Base-by-base conservation (phyloP, 2,113 vertebrate genomes). In the Dascyllus trimaculatus region DNA sequence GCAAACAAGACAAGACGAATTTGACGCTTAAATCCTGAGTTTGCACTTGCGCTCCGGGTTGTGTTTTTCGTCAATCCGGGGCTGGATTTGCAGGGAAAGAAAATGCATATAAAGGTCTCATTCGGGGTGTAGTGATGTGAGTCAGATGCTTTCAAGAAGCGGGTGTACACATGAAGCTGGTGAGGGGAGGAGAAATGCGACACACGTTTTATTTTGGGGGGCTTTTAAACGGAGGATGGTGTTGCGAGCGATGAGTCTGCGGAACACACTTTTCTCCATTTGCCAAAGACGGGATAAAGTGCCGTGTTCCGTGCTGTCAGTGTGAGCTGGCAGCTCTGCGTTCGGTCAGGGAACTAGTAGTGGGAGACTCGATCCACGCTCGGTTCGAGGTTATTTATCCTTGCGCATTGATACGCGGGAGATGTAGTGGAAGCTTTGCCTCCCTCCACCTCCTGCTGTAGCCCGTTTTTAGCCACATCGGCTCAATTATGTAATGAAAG, bases 231-330 rank as follows among this genome's bases (percentile, higher is more conserved):
- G 17, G 48, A 13, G 21, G 52, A 22, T 73, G 76, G 22, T 76
- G 75, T 29, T 56, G 51, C 3, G 51, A 57, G 69, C 22, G 60
- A n/a, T 64, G 82, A 80, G 75, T 86, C 79, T 83, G 83, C 77
- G 43, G 61, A 65, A 43, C 61, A 13, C 29, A 56, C 75, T 19
- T 64, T 40, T 45, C 40, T 49, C n/a, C 26, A 22, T 61, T 70
- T n/a, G 4, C 13, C 3, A 0, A 9, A 40, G 51, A 54, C n/a
- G 51, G 22, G 62, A 52, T 38, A 59, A 84, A 84, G 83, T 80
- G 75, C 10, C 21, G 14, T n/a, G 13, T 17, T 60, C 29, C n/a
- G 18, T 29, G 2, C 29, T 32, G 58, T 35, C 59, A 29, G 8
- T 4, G 11, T 14, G 5, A 49, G 62, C 56, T 22, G 0, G 29